Evolutionary conservation across 2,797 vertebrate genomes (phyloP), one percentile per base, ranked within the genome.

Genomic region (Phoebastria nigripes): DNA sequence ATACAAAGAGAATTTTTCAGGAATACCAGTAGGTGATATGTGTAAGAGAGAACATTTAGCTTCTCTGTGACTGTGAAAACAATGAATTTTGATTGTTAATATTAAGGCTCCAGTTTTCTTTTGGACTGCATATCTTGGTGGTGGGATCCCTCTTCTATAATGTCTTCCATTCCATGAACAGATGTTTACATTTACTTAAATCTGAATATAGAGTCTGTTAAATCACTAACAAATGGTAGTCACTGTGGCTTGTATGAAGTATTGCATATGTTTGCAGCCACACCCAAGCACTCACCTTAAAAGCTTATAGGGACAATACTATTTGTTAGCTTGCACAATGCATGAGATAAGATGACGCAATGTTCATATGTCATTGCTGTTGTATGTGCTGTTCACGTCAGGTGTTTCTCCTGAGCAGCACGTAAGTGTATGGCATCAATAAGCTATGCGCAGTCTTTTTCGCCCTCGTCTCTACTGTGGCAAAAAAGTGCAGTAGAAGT

Each of bases 271-370:
- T 73, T 96, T 93, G 78, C 42, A 89, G 79, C 74, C 93, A 89
- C 96, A 86, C 96, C 97, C 81, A 56, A 49, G 74, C 61, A 90
- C 72, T 96, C 92, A 81, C 65, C 82, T 95, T 92, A 91, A 67
- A 95, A 82, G 85, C 71, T 74, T 46, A 94, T 4, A 20, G 62
- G 78, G 78, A 85, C 80, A 88, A 58, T 69, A 24, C 59, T 82
- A 12, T 52, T 89, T 73, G 67, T 71, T 76, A 39, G 25, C 55
- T 96, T 96, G 91, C 93, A 73, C 82, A 96, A 96, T 15, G n/a
- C 31, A 0, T 22, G 31, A 94, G 94, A 92, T 94, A 86, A 79
- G 66, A 47, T 94, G 81, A 87, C 6, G n/a, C 88, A 97, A 94
- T n/a, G 71, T 31, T 77, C 70, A 0, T 49, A 44, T 81, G 39